Evolutionary conservation across 2,113 vertebrate species (phyloP).

Genomic region (Elanus axillaris): DNA sequence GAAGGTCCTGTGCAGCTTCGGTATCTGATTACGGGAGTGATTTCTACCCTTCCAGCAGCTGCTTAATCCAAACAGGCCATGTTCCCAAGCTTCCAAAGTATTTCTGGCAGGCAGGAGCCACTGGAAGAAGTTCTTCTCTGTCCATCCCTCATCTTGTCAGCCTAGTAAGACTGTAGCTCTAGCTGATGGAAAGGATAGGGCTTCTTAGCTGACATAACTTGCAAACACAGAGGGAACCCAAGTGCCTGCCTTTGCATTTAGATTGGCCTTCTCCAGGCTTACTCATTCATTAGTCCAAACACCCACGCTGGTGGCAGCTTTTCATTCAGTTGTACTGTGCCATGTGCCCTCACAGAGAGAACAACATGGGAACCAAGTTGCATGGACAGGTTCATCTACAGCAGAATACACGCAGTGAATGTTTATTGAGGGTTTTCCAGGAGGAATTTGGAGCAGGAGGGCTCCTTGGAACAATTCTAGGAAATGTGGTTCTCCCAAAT

Average conservation of each 20-base stretch:
- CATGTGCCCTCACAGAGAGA: accelerated
- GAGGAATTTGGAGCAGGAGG: neutral
- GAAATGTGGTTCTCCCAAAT: conserved; percentile 6
- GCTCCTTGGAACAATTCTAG: neutral
- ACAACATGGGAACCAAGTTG: accelerated
- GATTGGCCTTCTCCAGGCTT: neutral
- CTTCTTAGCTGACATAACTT: neutral
- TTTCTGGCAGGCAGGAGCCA: neutral
- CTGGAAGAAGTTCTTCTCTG: neutral
- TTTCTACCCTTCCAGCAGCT: neutral
- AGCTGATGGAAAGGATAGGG: neutral
- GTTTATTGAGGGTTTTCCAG: neutral
- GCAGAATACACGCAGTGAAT: neutral
- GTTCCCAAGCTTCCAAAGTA: neutral
- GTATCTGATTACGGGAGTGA: neutral
- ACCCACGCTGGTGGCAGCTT: neutral
- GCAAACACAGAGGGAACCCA: accelerated
- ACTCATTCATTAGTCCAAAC: accelerated
- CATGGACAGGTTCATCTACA: accelerated
- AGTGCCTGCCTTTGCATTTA: neutral
- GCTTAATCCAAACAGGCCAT: neutral
- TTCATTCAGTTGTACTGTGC: accelerated
- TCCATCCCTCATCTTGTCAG: neutral
- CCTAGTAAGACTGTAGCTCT: neutral
- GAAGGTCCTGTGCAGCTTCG: neutral